phyloP scores from a whole-genome alignment of 1,140 invertebrate species.

The Sogatella furcifera region DNA sequence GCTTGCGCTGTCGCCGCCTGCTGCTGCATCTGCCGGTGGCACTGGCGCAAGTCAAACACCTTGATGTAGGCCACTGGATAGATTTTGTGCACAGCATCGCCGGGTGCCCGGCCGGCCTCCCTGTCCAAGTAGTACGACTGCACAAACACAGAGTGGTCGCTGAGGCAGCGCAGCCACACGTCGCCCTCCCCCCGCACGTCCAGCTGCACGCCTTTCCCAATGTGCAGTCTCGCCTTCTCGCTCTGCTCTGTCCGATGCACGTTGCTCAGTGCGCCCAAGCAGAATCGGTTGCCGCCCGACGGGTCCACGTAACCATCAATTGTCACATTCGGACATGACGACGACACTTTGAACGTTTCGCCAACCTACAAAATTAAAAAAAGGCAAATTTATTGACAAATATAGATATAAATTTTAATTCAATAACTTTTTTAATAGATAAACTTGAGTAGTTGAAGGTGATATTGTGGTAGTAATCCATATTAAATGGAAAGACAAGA shows the following conservation, averaged over 20 bases:
- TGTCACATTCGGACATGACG: conserved; percentile 84
- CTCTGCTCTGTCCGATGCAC: conserved; percentile 95
- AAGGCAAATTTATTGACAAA: neutral
- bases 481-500: too few relatives aligned
- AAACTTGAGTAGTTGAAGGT: too few relatives aligned
- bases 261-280: conserved; percentile 94
- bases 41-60: conserved; percentile 92
- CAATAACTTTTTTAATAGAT: too few relatives aligned
- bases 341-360: conserved; percentile 97
- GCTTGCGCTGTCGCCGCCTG: conserved; percentile 85
- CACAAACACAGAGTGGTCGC: conserved; percentile 97
- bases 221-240: conserved; percentile 67
- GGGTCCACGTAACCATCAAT: conserved; percentile 98
- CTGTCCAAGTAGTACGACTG: conserved; percentile 97
- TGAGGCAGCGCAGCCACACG: conserved; percentile 92
- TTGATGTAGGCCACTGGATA: conserved; percentile 95
- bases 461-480: too few relatives aligned
- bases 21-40: conserved; percentile 93
- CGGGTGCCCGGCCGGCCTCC: conserved; percentile 89
- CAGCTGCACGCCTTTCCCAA: conserved; percentile 91
- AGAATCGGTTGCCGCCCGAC: conserved; percentile 94
- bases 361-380: conserved; percentile 50
- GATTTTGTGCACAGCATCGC: conserved; percentile 98
- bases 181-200: conserved; percentile 91
- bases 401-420: too few relatives aligned